Evolutionary conservation across 2,113 vertebrate species (phyloP), one percentile per base, ranked within the genome.

Genomic region (Paramisgurnus dabryanus): DNA sequence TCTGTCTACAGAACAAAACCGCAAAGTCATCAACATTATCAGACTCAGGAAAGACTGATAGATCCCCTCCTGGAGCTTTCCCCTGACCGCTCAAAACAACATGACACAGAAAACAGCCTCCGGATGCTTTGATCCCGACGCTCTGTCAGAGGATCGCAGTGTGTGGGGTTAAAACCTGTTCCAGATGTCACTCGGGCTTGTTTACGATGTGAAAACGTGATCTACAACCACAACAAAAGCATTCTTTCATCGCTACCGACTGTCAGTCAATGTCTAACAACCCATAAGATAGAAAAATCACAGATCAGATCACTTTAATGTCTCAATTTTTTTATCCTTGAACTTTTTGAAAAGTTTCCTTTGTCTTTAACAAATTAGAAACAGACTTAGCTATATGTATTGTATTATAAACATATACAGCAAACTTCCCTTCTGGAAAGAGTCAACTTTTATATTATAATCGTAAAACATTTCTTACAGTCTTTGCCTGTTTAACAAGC

Each of bases 21-120:
- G 50, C 67, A 73, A 71, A 70, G 34, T 60, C 69, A 83, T 73
- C 50, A 83, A 17, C 17, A 49, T 43, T 67, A 73, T n/a, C 34
- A 65, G 61, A 34, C 81, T 64, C 67, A 50, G 11, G 68, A 72
- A 58, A 17, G 22, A 60, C 67, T 71, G 74, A 82, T 68, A 77
- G 22, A 53, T 72, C 41, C 61, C 43, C 61, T 45, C 60, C 22
- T 18, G 11, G n/a, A 63, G 40, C 49, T 73, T 53, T 43, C 43
- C 17, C 34, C 18, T n/a, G 43, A 65, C n/a, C 55, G 40, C 45
- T 78, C 66, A 72, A 67, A 78, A n/a, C 57, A 11, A 50, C 64
- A 64, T 83, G 60, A 75, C 70, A 43, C 47, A 76, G 65, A 78
- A 73, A 73, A 73, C 79, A 81, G 72, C 67, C 64, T 77, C 68